These are phyloP conservation scores for Cordilura impudica DNA, from an alignment of 2,888 invertebrate genomes.

Conservation along the genomic window DNA sequence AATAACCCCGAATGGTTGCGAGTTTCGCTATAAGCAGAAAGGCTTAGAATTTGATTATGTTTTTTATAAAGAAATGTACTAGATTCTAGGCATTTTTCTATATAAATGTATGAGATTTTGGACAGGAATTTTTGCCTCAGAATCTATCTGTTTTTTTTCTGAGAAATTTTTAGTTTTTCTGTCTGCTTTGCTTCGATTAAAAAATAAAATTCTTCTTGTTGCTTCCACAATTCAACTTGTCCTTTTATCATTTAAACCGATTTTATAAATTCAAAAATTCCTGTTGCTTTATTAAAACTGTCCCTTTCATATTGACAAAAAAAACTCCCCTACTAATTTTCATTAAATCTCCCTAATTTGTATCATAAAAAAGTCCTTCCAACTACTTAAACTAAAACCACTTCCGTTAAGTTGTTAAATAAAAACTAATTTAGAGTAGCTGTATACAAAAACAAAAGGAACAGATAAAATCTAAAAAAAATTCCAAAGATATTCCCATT, in stretches of 20 bases:
- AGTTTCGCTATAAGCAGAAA: no score
- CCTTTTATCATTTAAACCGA: neutral
- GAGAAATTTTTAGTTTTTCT: no score
- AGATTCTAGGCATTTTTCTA: no score
- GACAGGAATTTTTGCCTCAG: no score
- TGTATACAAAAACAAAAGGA: slow-evolving; percentile 4
- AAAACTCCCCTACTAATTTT: neutral
- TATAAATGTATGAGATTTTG: no score
- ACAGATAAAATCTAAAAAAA: slow-evolving; percentile 18
- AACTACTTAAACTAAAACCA: slow-evolving; percentile 49
- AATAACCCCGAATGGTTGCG: no score
- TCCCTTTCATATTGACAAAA: neutral
- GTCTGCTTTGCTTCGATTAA: no score
- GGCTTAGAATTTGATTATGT: no score
- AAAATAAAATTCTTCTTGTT: no score
- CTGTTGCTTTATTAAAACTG: slow-evolving; percentile 37
- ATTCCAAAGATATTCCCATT: neutral
- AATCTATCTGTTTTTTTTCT: no score
- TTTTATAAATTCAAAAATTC: slow-evolving; percentile 1
- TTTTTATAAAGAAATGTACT: no score
- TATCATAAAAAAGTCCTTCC: neutral
- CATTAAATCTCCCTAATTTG: neutral
- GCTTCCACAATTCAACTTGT: neutral
- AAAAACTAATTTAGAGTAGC: slow-evolving; percentile 33
- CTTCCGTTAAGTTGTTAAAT: slow-evolving; percentile 56